These are phyloP conservation scores for Nomada ruficornis DNA, from an alignment of 2,888 invertebrate species.

Conservation along the genomic window DNA sequence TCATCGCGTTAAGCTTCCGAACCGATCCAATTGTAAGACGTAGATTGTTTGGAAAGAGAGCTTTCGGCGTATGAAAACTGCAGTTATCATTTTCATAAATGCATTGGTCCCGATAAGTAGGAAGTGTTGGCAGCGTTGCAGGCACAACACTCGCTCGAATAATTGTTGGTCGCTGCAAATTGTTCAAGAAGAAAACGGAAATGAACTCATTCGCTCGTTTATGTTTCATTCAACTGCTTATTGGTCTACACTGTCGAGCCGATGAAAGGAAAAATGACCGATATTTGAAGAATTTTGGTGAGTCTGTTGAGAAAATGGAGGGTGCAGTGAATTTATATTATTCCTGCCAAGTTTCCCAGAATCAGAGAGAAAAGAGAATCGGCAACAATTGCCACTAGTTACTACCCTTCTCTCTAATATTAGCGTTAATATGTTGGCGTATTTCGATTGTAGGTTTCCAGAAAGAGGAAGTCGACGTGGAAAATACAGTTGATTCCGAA, in stretches of 20 bases:
- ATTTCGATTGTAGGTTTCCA: slow-evolving; percentile 33
- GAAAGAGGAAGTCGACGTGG: slow-evolving; percentile 57
- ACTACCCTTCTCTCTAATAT: background rate
- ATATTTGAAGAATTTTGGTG: slow-evolving; percentile 74
- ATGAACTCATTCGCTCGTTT: slow-evolving; percentile 59
- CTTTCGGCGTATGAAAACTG: too few relatives aligned
- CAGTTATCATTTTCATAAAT: too few relatives aligned
- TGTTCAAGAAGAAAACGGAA: slow-evolving; percentile 37
- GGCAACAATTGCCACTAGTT: background rate
- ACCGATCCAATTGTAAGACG: background rate
- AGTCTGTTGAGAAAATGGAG: slow-evolving; percentile 35
- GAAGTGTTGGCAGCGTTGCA: background rate
- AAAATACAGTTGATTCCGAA: slow-evolving; percentile 70
- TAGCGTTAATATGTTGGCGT: slow-evolving; percentile 5
- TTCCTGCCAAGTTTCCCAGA: too few relatives aligned
- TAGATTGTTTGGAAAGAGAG: background rate
- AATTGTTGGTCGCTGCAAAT: slow-evolving; percentile 37
- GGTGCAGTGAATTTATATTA: background rate
- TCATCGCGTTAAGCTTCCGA: background rate
- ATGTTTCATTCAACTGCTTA: slow-evolving; percentile 49
- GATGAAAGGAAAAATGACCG: slow-evolving; percentile 76
- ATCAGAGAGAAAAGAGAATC: too few relatives aligned
- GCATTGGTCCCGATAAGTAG: background rate
- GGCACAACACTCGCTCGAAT: slow-evolving; percentile 1
- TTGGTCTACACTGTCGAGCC: slow-evolving; percentile 37